A percentile compares a stretch with the other conserved stretches of the same genome.
phyloP scores from a whole-genome alignment of 1,140 invertebrate genomes.

The Ectropis grisescens region DNA sequence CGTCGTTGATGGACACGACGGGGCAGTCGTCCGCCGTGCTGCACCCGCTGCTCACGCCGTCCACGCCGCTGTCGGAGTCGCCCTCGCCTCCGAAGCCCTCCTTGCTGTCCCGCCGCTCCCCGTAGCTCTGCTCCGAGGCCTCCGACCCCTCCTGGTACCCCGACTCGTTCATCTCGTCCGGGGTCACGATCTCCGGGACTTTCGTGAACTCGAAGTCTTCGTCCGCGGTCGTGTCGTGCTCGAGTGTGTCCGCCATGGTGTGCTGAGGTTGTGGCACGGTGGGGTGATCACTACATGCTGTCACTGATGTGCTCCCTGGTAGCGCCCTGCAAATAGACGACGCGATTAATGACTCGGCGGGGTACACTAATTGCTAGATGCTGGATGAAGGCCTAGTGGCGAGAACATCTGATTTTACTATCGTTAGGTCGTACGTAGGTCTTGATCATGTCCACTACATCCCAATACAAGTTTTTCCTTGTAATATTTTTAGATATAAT shows the following conservation, averaged over 20 bases:
- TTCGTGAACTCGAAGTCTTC: slow-evolving; percentile 45
- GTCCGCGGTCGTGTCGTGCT: slow-evolving; percentile 27
- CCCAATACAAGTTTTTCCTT: no score
- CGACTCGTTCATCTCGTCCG: slow-evolving; percentile 57
- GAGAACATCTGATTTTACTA: no score
- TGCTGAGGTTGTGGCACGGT: slow-evolving; percentile 1
- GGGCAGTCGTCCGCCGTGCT: slow-evolving; percentile 60
- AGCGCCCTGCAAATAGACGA: slow-evolving; percentile 38
- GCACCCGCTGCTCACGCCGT: slow-evolving; percentile 53
- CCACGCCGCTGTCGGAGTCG: slow-evolving; percentile 55
- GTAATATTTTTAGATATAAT: no score
- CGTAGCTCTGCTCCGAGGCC: slow-evolving; percentile 50
- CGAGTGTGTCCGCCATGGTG: slow-evolving; percentile 45
- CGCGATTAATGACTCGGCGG: no score
- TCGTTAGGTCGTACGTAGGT: no score
- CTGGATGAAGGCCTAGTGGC: no score
- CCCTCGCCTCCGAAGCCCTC: slow-evolving; percentile 52
- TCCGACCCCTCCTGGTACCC: slow-evolving; percentile 57
- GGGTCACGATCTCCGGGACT: slow-evolving; percentile 52
- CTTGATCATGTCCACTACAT: no score
- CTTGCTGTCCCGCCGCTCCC: slow-evolving; percentile 49
- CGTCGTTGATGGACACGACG: slow-evolving; percentile 65
- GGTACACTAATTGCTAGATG: no score
- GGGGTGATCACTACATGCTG: slow-evolving; percentile 53
- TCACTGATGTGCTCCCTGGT: slow-evolving; percentile 24